Evolutionary conservation across 2,888 invertebrate genomes (phyloP), one percentile per base, ranked within the genome.

Genomic region (Alviniconcha strummeri): DNA sequence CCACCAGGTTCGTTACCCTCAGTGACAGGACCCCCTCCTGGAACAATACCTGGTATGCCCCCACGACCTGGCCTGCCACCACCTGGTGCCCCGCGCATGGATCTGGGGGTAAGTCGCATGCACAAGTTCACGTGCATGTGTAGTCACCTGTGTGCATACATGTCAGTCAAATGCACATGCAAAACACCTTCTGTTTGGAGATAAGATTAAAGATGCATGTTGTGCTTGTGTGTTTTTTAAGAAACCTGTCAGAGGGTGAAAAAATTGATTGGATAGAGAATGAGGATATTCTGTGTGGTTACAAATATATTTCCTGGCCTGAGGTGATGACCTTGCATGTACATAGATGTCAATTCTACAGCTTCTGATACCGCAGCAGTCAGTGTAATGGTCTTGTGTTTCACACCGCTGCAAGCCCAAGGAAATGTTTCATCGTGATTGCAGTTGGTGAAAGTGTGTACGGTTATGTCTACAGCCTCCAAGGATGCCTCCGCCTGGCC

Each of bases 1-100:
- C 84, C 85, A 17, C 86, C 86, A 11, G 86, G 86, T 8, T n/a
- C 83, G 15, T 36, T 86, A 82, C 90, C 95, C 84, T 95, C 85
- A 81, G 94, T 52, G 93, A 56, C 87, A 9, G 88, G 88, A 7
- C 90, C 90, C 2, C 90, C 90, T 17, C 89, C 89, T 67, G 88
- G 87, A 19, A 67, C 80, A 3, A 84, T 85, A 36, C 85, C 84
- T 19, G 89, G 87, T 67, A 85, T 90, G 60, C 88, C 89, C 5
- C 88, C 88, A 74, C 85, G 88, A 19, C 84, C 83, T 19, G 84
- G 84, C 4, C 87, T 82, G 11, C 84, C 83, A 17, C 85, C 82
- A 15, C 84, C 83, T 57, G 84, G 83, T 9, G 77, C 84, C 36
- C 86, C 83, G 5, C 82, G 85, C 15, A 77, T 87, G 36, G 87